These are phyloP conservation scores for Anthoscopus minutus DNA, from an alignment of 2,113 vertebrate genomes.

Conservation along the genomic window DNA sequence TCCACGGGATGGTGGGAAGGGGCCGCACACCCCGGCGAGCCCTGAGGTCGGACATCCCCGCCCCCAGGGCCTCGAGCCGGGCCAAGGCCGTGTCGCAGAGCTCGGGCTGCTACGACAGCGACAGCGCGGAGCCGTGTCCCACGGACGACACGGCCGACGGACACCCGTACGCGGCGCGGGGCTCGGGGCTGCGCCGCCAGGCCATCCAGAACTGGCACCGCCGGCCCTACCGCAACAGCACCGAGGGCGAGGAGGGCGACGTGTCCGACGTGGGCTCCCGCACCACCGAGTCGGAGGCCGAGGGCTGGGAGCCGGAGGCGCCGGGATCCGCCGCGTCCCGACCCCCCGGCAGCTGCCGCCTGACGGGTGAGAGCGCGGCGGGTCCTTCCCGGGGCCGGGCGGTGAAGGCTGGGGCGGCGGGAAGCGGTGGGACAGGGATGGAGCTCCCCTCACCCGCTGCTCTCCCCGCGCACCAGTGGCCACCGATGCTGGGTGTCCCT, in stretches of 20 bases:
- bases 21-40: accelerated
- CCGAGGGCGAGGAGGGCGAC: constrained; percentile 91
- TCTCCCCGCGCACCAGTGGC: not conserved
- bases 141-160: constrained; percentile 80
- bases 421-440: accelerated
- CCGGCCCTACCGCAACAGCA: constrained; percentile 93
- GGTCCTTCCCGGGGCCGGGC: accelerated
- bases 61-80: constrained; percentile 81
- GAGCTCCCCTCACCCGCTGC: accelerated
- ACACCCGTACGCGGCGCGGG: constrained; percentile 76
- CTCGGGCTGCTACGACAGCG: constrained; percentile 92
- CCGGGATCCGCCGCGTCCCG: constrained; percentile 62
- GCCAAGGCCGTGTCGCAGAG: constrained; percentile 88
- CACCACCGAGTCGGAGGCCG: constrained; percentile 92
- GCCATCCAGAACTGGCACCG: constrained; percentile 98
- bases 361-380: constrained; percentile 51
- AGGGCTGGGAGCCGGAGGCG: constrained; percentile 84
- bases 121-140: constrained; percentile 85
- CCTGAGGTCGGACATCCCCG: not conserved
- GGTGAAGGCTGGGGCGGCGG: not conserved
- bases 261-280: constrained; percentile 91
- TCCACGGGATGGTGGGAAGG: accelerated
- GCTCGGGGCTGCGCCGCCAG: constrained; percentile 89
- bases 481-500: not conserved
- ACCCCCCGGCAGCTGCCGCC: constrained; percentile 71